Evolutionary conservation across 2,888 invertebrate genomes (phyloP).

Genomic region (Hemistola chrysoprasaria): DNA sequence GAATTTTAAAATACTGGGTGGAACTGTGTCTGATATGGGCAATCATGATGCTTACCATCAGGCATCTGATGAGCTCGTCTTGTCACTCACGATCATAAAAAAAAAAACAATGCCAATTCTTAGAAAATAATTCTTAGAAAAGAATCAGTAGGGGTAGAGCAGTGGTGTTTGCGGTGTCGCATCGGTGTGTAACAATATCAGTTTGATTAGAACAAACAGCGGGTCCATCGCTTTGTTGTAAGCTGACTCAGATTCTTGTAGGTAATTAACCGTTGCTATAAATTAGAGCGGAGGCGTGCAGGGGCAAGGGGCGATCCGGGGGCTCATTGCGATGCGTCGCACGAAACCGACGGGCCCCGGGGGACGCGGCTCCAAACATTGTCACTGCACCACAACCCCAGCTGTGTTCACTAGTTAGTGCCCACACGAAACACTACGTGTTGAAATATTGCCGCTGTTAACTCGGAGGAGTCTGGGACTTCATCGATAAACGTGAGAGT

Average conservation of each 20-base stretch:
- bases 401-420: slow-evolving; percentile 71
- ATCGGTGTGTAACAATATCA: slow-evolving; percentile 27
- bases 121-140: too few species aligned
- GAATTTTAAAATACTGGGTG: too few species aligned
- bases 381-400: slow-evolving; percentile 67
- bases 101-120: too few species aligned
- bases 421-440: slow-evolving; percentile 54
- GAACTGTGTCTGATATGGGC: too few species aligned
- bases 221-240: slow-evolving; percentile 45
- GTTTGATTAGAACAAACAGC: slow-evolving; percentile 44
- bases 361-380: slow-evolving; percentile 57
- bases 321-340: slow-evolving; percentile 66
- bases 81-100: too few species aligned
- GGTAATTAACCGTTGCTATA: slow-evolving; percentile 73
- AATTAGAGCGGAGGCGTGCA: slow-evolving; percentile 55
- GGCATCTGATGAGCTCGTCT: too few species aligned
- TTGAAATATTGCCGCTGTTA: slow-evolving; percentile 58
- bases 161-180: slow-evolving; percentile 15
- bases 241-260: slow-evolving; percentile 66
- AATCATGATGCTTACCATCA: too few species aligned
- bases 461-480: slow-evolving; percentile 37
- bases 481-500: slow-evolving; percentile 35
- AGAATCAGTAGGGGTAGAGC: too few species aligned
- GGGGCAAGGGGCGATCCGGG: slow-evolving; percentile 27
- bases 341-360: slow-evolving; percentile 37